Evolutionary conservation across 2,797 vertebrate species (phyloP).

Genomic region (Allobates femoralis): DNA sequence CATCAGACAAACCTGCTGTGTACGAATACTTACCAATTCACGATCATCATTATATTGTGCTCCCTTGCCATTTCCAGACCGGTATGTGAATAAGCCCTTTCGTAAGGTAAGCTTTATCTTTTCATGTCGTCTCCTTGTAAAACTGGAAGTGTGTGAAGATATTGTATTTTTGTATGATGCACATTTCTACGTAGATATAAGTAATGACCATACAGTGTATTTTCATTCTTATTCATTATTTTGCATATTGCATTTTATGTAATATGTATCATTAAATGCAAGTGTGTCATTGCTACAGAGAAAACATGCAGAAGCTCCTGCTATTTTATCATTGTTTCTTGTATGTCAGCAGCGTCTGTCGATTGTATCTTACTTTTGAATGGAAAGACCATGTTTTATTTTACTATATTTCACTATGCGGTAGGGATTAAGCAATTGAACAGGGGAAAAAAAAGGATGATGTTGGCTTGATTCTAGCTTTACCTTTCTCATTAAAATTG

Average conservation of each 20-base stretch:
- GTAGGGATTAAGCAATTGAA: no score
- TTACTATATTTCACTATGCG: background rate
- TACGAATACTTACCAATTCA: background rate
- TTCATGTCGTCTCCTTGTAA: background rate
- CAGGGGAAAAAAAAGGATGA: no score
- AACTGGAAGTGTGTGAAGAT: background rate
- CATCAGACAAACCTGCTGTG: background rate
- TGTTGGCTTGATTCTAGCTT: no score
- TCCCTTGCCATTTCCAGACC: background rate
- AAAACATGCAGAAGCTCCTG: background rate
- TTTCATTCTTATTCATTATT: background rate
- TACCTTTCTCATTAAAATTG: no score
- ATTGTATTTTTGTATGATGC: background rate
- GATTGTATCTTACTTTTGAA: background rate
- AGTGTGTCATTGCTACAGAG: background rate
- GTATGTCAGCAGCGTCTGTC: no score
- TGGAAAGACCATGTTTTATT: no score
- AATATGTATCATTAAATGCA: background rate
- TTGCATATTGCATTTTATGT: background rate
- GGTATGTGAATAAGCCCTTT: background rate
- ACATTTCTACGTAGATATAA: background rate
- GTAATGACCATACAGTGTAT: background rate
- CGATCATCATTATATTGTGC: background rate
- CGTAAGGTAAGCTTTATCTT: background rate
- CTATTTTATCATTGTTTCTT: background rate